A percentile compares a stretch with the other conserved stretches of the same genome.
These are phyloP conservation scores for Rhagoletis pomonella DNA, from an alignment of 1,140 invertebrate species.

Conservation along the genomic window DNA sequence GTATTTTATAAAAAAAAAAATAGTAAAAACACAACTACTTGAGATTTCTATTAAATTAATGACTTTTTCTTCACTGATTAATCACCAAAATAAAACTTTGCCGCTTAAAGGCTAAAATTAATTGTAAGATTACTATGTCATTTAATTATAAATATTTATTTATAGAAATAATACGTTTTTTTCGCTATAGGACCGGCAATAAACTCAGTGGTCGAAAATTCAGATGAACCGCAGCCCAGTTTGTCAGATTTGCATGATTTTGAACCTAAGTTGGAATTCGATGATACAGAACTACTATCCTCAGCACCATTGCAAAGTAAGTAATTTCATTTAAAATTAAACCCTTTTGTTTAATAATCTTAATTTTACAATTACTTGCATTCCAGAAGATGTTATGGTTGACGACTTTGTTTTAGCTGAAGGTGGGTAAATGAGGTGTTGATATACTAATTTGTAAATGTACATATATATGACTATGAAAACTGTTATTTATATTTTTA, in stretches of 20 bases:
- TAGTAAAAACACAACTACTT: neutral
- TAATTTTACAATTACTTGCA: too few relatives aligned
- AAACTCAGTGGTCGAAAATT: slow-evolving; percentile 75
- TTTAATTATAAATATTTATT: slow-evolving; percentile 40
- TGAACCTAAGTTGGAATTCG: slow-evolving; percentile 96
- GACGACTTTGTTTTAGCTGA: slow-evolving; percentile 70
- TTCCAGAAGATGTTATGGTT: slow-evolving; percentile 72
- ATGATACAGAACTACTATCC: slow-evolving; percentile 86
- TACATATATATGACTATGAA: neutral
- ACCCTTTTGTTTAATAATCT: too few relatives aligned
- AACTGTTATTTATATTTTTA: slow-evolving; percentile 50
- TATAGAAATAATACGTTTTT: slow-evolving; percentile 56
- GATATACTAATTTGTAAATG: neutral
- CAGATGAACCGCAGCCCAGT: slow-evolving; percentile 90
- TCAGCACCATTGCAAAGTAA: slow-evolving; percentile 68
- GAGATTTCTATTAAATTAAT: slow-evolving; percentile 15
- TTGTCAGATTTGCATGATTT: slow-evolving; percentile 94
- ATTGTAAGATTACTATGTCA: slow-evolving; percentile 56
- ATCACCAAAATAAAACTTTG: slow-evolving; percentile 54
- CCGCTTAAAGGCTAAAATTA: slow-evolving; percentile 54
- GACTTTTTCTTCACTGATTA: slow-evolving; percentile 47
- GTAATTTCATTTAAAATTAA: slow-evolving; percentile 51
- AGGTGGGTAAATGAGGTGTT: slow-evolving; percentile 61
- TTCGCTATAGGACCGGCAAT: slow-evolving; percentile 68
- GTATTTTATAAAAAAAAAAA: too few relatives aligned